Evolutionary conservation across 2,888 invertebrate genomes (phyloP).

Genomic region (Andrena camellia): DNA sequence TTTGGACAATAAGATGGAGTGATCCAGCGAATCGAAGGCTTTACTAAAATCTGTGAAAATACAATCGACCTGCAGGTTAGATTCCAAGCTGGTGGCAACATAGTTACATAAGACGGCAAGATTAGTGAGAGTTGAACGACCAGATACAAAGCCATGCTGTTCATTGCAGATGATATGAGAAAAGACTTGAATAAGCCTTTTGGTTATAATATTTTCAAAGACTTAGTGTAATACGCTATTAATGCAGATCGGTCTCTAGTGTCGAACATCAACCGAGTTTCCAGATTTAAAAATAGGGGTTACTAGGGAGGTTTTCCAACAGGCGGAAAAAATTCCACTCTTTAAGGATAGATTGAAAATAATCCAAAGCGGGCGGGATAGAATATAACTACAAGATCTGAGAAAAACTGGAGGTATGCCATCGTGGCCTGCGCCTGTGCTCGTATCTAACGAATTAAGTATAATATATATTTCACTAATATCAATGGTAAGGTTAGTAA

Average conservation of each 20-base stretch:
- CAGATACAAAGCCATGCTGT: not conserved
- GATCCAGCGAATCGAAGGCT: not conserved
- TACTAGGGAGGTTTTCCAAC: not conserved
- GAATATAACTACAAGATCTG: not conserved
- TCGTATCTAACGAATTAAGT: not conserved
- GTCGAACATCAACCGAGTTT: not conserved
- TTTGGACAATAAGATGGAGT: not conserved
- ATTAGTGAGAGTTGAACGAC: not conserved
- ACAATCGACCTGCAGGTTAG: not conserved
- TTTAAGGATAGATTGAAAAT: not conserved
- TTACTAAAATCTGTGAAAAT: not conserved
- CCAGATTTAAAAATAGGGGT: not conserved
- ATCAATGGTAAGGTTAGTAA: not conserved
- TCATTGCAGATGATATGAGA: not conserved
- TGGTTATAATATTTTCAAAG: not conserved
- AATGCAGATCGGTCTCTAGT: not conserved
- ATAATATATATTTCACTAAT: not conserved
- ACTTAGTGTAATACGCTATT: not conserved
- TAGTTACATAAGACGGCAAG: not conserved
- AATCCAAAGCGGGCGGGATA: not conserved
- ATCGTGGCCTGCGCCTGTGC: not conserved
- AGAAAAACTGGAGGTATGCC: not conserved
- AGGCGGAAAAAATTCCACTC: not conserved
- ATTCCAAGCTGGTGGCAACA: not conserved
- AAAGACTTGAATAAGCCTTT: not conserved